Percentiles rank a stretch among this genome's conserved stretches.
Conservation (phyloP, 2,113 vertebrate species). For the Tricholaema leucomelas region DNA sequence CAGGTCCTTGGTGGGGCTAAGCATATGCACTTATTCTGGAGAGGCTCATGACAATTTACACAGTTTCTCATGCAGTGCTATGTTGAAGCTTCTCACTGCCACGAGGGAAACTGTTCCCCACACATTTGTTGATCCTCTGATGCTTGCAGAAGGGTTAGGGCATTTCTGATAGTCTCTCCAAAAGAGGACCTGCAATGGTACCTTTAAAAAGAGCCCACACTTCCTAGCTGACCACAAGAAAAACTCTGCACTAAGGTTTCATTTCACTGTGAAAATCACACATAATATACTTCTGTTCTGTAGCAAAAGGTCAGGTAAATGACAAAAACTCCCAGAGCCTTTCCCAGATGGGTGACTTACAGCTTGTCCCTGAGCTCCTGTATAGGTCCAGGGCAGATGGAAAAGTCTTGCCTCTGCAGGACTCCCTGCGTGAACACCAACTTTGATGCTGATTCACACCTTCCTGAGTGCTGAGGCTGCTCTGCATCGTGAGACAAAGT, state of each 20-base stretch:
- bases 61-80: accelerated
- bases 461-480: not conserved
- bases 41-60: accelerated
- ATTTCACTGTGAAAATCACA: not conserved
- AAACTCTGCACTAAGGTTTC: not conserved
- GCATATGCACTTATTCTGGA: not conserved
- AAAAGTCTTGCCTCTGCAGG: not conserved
- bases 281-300: not conserved
- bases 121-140: not conserved
- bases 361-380: not conserved
- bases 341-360: not conserved
- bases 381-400: not conserved
- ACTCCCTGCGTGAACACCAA: not conserved
- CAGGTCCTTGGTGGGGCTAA: not conserved
- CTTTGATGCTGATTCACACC: not conserved
- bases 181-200: not conserved
- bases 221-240: not conserved
- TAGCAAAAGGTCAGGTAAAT: not conserved
- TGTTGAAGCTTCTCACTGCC: not conserved
- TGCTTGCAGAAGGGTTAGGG: not conserved
- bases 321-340: not conserved
- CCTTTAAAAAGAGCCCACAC: not conserved
- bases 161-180: not conserved
- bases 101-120: not conserved
- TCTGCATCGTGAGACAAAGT: not conserved